phyloP scores from a whole-genome alignment of 2,797 vertebrate species.

The Sebastiscus tertius region DNA sequence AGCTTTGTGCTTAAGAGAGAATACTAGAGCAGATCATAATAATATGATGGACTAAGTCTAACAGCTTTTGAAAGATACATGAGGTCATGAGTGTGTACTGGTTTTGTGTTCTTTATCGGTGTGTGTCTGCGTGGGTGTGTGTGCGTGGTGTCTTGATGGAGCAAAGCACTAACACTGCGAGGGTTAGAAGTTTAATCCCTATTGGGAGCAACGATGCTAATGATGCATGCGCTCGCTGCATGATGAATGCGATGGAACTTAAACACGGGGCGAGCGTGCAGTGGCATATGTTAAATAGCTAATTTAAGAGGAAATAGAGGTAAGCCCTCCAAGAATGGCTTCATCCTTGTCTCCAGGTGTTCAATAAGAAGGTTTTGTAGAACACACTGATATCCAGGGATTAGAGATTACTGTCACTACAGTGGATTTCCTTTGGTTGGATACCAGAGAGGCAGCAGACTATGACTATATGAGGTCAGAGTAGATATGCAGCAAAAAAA shows the following conservation, averaged over 20 bases:
- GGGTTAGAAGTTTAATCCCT: conserved; percentile 55
- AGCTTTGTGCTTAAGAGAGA: neutral
- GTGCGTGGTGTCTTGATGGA: conserved; percentile 21
- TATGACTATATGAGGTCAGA: conserved; percentile 31
- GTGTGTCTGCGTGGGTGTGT: neutral
- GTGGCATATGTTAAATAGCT: conserved; percentile 54
- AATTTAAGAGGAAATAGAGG: conserved; percentile 51
- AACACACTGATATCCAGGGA: conserved; percentile 49
- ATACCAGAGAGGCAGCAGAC: conserved; percentile 16
- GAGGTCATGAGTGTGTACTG: conserved; percentile 5
- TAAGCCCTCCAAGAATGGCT: conserved; percentile 40
- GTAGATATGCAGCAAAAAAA: neutral
- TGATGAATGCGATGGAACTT: conserved; percentile 56
- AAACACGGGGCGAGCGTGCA: conserved; percentile 14
- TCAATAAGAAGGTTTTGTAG: conserved; percentile 42
- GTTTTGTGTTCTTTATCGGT: conserved; percentile 1
- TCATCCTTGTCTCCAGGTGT: conserved; percentile 56
- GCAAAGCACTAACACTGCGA: conserved; percentile 36
- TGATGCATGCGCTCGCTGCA: conserved; percentile 42
- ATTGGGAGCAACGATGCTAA: conserved; percentile 42
- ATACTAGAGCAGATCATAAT: conserved; percentile 17
- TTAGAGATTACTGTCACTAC: conserved; percentile 60
- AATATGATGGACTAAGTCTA: conserved; percentile 11
- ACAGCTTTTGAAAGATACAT: conserved; percentile 13
- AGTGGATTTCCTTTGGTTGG: conserved; percentile 48